Conservation (phyloP, 2,797 vertebrate genomes). For the Anomalospiza imberbis region DNA sequence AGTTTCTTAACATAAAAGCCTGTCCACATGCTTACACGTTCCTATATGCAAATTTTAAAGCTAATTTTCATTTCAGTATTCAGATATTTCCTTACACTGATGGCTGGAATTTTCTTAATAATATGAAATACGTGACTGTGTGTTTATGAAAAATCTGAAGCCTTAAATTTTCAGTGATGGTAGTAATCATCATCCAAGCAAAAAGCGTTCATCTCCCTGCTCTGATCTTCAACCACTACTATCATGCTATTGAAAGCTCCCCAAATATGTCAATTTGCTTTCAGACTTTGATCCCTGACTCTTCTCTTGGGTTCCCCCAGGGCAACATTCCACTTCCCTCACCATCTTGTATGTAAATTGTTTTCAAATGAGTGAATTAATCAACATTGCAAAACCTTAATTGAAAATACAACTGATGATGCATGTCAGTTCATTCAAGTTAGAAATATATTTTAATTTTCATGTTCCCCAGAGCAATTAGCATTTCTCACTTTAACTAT, state of each 20-base stretch:
- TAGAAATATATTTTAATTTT: conserved; percentile 55
- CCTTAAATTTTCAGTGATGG: neutral
- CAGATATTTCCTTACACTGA: neutral
- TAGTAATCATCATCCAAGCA: neutral
- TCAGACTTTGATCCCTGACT: conserved; percentile 33
- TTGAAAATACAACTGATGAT: conserved; percentile 58
- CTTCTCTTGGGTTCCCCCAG: conserved; percentile 2
- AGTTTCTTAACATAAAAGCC: neutral
- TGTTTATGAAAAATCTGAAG: neutral
- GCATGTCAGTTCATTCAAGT: conserved; percentile 45
- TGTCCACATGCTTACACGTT: neutral
- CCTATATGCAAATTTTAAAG: conserved; percentile 16
- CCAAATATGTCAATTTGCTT: conserved; percentile 14
- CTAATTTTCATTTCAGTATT: neutral
- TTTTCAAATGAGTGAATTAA: conserved; percentile 64
- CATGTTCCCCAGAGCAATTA: conserved; percentile 23
- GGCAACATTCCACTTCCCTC: conserved; percentile 40
- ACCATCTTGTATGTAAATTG: conserved; percentile 53
- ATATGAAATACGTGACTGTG: neutral
- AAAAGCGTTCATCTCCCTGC: neutral
- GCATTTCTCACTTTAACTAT: neutral
- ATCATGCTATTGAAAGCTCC: neutral
- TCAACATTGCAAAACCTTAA: conserved; percentile 59
- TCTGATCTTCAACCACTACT: neutral
- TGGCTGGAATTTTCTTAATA: neutral